Base-by-base conservation (phyloP, 2,797 vertebrate species). In the Takifugu ocellatus region DNA sequence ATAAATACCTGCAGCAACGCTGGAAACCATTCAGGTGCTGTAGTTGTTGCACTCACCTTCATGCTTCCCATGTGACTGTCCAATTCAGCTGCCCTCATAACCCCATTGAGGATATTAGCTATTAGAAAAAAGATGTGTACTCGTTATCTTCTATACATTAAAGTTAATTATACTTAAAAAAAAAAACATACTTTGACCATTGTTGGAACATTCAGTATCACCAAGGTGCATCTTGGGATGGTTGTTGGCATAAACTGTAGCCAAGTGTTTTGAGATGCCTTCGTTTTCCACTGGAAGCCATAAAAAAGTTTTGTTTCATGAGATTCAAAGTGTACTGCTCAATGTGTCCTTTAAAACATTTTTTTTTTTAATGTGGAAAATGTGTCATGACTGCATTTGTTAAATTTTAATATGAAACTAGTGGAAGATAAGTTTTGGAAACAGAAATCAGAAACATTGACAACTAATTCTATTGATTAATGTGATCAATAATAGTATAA, bases 1-100 rank as follows among this genome's bases (percentile, higher is more conserved):
- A 43, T 12, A 25, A 8, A 55, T 36, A 36, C 36, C 0, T 6
- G 11, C 17, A 52, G 5, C 16, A 4, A 7, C 5, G 44, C 44
- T n/a, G 44, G 17, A 7, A 46, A 3, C 1, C 4, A 14, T 4
- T 4, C 36, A 3, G 2, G 14, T 43, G 9, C 9, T 54, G 17
- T 10, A 52, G 36, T 39, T 12, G 4, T 12, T 4, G 16, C 5
- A 54, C 75, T 59, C 90, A 95, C 96, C 95, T 98, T 97, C 97
- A 99, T 98, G 61, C 97, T 99, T 51, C 96, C 95, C 91, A 95
- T 85, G 81, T 98, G 96, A 81, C 95, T 95, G 70, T 94, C 91
- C 91, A 92, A 95, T 55, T 96, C 93, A 0, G 96, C 95, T 62
- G 96, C 97, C 67, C 93, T 92, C 78, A 98, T 91, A 45, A 98